Base-by-base conservation (phyloP, 2,888 invertebrate genomes). In the Gnatocerus cornutus region DNA sequence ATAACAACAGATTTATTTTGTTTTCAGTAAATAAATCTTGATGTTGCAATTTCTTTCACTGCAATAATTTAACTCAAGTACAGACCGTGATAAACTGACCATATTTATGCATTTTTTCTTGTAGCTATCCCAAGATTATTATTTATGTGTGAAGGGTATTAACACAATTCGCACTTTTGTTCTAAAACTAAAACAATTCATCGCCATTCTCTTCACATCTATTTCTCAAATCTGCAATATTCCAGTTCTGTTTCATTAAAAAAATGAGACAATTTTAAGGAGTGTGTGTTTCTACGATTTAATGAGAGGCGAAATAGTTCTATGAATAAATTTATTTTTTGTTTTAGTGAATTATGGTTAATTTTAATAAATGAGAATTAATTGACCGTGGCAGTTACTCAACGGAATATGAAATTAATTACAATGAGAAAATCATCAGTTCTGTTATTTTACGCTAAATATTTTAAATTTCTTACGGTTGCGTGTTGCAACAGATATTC, bases 1-100 rank as follows among this genome's bases (percentile, higher is more conserved):
- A 21, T 4, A 21, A 21, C 27, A 12, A 59, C 5, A 46, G 45
- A 59, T 46, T 46, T 33, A 59, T 59, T 33, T 46, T 10, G 10
- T 56, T 56, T 56, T n/a, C 29, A 12, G 59, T 4, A 12, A 12
- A 45, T 59, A 59, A 59, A 59, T 59, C 29, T 13, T 16, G 14
- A 21, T 53, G 43, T 43, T 21, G 59, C 45, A 45, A 58, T 27
- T 43, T 58, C 58, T 58, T 43, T 59, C 27, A 10, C 41, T 16
- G 39, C 39, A 8, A 39, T 55, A 55, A 55, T 16, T 55, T 39
- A 37, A 56, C 10, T 41, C 29, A 59, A 59, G 43, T 59, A 30
- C 45, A 45, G 30, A 30, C 39, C 43, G 59, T 33, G 59, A 59
- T 59, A 21, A 45, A 46, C n/a, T 27, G 27, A 45, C 41, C 21